Evolutionary conservation across 2,113 vertebrate genomes (phyloP).

Genomic region (Protobothrops mucrosquamatus): DNA sequence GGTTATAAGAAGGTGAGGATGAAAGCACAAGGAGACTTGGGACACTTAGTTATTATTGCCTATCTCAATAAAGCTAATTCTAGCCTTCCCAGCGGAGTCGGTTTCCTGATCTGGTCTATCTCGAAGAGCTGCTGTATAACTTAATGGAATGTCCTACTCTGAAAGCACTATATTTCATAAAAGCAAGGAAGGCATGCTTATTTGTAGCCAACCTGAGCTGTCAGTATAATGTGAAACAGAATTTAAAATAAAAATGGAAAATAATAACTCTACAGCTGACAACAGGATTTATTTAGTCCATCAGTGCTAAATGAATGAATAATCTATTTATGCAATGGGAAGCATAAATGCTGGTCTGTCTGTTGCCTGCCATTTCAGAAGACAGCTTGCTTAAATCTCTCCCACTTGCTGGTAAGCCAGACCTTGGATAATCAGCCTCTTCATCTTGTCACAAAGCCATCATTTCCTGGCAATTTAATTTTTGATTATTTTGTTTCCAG

Average conservation of each 20-base stretch:
- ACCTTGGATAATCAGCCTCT: not conserved
- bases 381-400: not conserved
- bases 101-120: not conserved
- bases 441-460: not conserved
- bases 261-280: not conserved
- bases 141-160: not conserved
- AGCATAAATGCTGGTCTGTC: not conserved
- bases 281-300: not conserved
- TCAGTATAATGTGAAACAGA: not conserved
- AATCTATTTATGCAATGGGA: not conserved
- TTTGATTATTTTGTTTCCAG: slow-evolving; percentile 65
- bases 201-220: not conserved
- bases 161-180: not conserved
- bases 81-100: not conserved
- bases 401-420: not conserved
- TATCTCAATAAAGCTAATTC: not conserved
- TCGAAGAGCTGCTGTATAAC: not conserved
- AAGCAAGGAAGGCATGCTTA: not conserved
- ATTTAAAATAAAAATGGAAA: not conserved
- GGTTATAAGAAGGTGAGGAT: not conserved
- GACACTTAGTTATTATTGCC: not conserved
- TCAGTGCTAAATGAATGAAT: not conserved
- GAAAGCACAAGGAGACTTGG: not conserved
- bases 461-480: slow-evolving; percentile 25
- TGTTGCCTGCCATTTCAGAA: not conserved